Base-by-base conservation (phyloP, 2,888 invertebrate species). In the Callyntrura sp. region DNA sequence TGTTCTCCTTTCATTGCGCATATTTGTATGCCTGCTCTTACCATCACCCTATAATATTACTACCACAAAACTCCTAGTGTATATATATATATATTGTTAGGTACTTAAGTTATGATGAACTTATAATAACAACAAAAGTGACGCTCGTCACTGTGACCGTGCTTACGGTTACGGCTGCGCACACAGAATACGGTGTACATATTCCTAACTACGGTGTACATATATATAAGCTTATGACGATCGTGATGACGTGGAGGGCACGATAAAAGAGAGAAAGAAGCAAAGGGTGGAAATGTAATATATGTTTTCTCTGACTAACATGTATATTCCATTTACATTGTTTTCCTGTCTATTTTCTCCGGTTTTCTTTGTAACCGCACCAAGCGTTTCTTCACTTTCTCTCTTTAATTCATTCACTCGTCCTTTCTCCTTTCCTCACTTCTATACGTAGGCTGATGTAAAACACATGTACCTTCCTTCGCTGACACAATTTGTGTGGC, bases 401-500 rank as follows among this genome's bases (percentile, higher is more conserved):
- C 57, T 82, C 65, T 62, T 60, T 62, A 45, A 65, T 65, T 70
- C 70, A 55, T 57, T 35, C 48, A 43, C 70, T 85, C 25, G 35
- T 55, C 8, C 28, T 25, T 28, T 55, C 25, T 25, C n/a, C 51
- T 8, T 57, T 48, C 23, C 25, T 79, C 79, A n/a, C 45, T 35
- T 57, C 57, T 79, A 57, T 51, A 9, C 57, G 79, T 9, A 0
- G n/a, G 20, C 20, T 85, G 76, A 85, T 85, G 85, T 85, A 76
- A 85, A 85, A 85, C 85, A 85, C 76, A 76, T 85, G 85, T 85
- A 78, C 78, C 57, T 78, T 78, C 57, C 78, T 55, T 55, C 25
- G 55, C 25, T n/a, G 20, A 62, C 55, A 85, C 85, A 85, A 85
- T 85, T n/a, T 68, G 14, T 73, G 73, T 85, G 85, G 85, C 73